Evolutionary conservation across 2,113 vertebrate species (phyloP), one percentile per base, ranked within the genome.

Genomic region (Menidia beryllina): DNA sequence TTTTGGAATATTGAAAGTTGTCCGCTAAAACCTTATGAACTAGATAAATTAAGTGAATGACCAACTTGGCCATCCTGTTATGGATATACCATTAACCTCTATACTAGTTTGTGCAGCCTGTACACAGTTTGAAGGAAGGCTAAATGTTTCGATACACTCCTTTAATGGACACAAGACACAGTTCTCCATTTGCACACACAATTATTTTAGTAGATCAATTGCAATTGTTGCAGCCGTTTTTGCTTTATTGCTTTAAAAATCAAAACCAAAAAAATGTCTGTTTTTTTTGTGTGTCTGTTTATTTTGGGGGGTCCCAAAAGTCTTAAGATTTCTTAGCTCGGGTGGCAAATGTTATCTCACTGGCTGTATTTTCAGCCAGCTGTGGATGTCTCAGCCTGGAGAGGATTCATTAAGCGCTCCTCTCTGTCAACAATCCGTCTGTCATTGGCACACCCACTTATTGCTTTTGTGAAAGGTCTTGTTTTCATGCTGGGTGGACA

Each of bases 401-500:
- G 75, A 74, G 72, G 81, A 73, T 77, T 85, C 71, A 81, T 86
- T 73, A 82, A 74, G 70, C 51, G 47, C n/a, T 47, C 45, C 53
- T 54, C 66, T 85, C 72, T 58, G 60, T 54, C 67, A 64, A 72
- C 74, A 58, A 72, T 79, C 47, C 71, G 72, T 82, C 78, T 79
- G 81, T 90, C 79, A 66, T 56, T 51, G 79, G 57, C 73, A 71
- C 70, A 60, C 69, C 73, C 50, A 69, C 86, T 73, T 65, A 30
- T 67, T 6, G 24, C 51, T 73, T 69, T 69, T 58, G 78, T 77
- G 67, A 77, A 80, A 75, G 71, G 69, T 64, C 67, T 69, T 77
- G 77, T 79, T 81, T 83, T 84, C 86, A 76, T 72, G 84, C 86
- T 83, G 79, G 79, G 74, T 45, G 62, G 88, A 86, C 84, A 84